Evolutionary conservation across 2,888 invertebrate species (phyloP).

Genomic region (Physocephala rufipes): DNA sequence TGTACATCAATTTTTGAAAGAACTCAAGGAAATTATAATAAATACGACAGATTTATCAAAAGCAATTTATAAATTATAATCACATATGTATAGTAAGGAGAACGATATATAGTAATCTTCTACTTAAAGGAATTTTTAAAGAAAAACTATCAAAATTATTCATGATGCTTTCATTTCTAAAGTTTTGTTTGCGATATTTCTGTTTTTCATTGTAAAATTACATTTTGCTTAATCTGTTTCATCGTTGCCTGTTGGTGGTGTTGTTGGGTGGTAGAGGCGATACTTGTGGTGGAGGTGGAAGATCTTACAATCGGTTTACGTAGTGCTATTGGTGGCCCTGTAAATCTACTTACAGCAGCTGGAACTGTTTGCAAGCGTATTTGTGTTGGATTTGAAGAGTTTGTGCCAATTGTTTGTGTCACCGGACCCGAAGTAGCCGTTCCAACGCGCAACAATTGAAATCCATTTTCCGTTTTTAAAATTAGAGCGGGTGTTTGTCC

Average conservation of each 20-base stretch:
- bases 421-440: constrained; percentile 75
- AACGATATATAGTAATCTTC: not conserved
- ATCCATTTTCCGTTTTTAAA: constrained; percentile 96
- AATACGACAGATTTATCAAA: not conserved
- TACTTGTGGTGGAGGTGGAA: constrained; percentile 55
- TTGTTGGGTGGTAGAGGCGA: constrained; percentile 54
- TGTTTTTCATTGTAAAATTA: constrained; percentile 49
- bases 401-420: constrained; percentile 67
- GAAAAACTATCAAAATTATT: not conserved
- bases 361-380: constrained; percentile 88
- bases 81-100: not conserved
- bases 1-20: not conserved
- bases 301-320: constrained; percentile 70
- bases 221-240: constrained; percentile 64
- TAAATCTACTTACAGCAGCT: constrained; percentile 85
- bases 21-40: not conserved
- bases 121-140: constrained; percentile 11
- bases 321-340: constrained; percentile 71
- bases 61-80: constrained; percentile 10
- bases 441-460: constrained; percentile 89
- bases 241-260: constrained; percentile 59
- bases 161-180: constrained; percentile 15
- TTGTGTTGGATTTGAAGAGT: constrained; percentile 74
- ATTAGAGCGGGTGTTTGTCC: constrained; percentile 89
- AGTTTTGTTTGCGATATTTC: constrained; percentile 13